Evolutionary conservation across 2,797 vertebrate genomes (phyloP).

Genomic region (Oryzias sinensis): DNA sequence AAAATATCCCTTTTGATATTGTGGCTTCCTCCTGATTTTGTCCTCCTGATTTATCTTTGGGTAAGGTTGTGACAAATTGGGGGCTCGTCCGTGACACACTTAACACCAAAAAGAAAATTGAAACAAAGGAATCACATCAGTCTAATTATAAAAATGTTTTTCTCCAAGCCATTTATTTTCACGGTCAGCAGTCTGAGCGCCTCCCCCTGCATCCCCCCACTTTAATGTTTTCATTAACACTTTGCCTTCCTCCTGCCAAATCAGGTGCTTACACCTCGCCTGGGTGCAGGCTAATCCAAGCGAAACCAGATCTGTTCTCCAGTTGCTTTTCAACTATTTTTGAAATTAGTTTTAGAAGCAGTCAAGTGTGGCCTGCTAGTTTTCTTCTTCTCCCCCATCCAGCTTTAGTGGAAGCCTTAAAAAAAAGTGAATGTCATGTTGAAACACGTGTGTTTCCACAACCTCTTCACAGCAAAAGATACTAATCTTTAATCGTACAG

Average conservation of each 20-base stretch:
- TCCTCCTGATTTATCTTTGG: too few species aligned
- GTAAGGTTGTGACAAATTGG: too few species aligned
- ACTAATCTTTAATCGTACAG: conserved; percentile 1
- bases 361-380: conserved; percentile 63
- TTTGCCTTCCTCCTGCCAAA: conserved; percentile 57
- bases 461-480: background rate
- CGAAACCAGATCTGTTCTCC: conserved; percentile 68
- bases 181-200: conserved; percentile 18
- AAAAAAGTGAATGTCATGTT: conserved; percentile 15
- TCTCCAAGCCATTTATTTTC: conserved; percentile 54
- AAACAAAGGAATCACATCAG: conserved; percentile 15
- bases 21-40: too few species aligned
- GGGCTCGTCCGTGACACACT: background rate
- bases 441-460: conserved; percentile 22
- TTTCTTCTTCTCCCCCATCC: conserved; percentile 64
- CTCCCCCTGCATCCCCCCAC: background rate
- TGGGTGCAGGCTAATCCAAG: conserved; percentile 67
- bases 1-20: too few species aligned
- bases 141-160: conserved; percentile 33
- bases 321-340: conserved; percentile 64
- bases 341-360: conserved; percentile 73
- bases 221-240: conserved; percentile 60
- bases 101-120: conserved; percentile 8
- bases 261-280: conserved; percentile 49
- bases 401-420: conserved; percentile 57